Conservation (phyloP, 2,888 invertebrate species). For the Cerceris rybyensis region DNA sequence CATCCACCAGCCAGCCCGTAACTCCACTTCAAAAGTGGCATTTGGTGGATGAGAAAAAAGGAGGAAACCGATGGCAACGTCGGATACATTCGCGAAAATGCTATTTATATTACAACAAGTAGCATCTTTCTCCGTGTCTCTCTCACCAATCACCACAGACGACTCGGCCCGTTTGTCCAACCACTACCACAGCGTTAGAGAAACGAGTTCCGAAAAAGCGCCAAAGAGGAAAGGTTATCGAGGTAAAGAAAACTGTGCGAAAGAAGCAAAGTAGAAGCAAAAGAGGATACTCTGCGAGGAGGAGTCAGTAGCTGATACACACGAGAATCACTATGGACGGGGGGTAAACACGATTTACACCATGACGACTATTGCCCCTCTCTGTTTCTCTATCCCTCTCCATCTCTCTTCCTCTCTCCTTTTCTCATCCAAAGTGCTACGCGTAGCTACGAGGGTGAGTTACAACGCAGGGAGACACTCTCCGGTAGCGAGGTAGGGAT, state of each 20-base stretch:
- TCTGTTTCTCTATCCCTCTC: too few species aligned
- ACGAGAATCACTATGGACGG: slow-evolving; percentile 71
- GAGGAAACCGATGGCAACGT: too few species aligned
- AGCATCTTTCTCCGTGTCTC: too few species aligned
- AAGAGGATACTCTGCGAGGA: slow-evolving; percentile 42
- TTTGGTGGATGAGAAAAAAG: too few species aligned
- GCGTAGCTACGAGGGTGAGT: slow-evolving; percentile 56
- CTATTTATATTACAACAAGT: too few species aligned
- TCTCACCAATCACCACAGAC: too few species aligned
- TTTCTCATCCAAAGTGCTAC: slow-evolving; percentile 62
- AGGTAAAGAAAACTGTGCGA: slow-evolving; percentile 14
- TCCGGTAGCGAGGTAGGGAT: slow-evolving; percentile 66
- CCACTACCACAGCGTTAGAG: too few species aligned
- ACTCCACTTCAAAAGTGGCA: too few species aligned
- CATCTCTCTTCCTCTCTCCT: too few species aligned
- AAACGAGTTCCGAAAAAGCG: neutral
- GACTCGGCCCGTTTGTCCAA: too few species aligned
- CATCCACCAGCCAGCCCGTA: too few species aligned
- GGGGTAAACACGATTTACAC: slow-evolving; percentile 80
- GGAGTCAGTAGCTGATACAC: slow-evolving; percentile 52
- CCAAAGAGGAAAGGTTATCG: slow-evolving; percentile 26
- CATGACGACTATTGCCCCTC: slow-evolving; percentile 70
- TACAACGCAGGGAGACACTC: slow-evolving; percentile 57
- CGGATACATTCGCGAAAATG: too few species aligned
- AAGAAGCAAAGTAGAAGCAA: slow-evolving; percentile 24